phyloP scores from a whole-genome alignment of 2,797 vertebrate genomes.

The Rhinogobio ventralis region DNA sequence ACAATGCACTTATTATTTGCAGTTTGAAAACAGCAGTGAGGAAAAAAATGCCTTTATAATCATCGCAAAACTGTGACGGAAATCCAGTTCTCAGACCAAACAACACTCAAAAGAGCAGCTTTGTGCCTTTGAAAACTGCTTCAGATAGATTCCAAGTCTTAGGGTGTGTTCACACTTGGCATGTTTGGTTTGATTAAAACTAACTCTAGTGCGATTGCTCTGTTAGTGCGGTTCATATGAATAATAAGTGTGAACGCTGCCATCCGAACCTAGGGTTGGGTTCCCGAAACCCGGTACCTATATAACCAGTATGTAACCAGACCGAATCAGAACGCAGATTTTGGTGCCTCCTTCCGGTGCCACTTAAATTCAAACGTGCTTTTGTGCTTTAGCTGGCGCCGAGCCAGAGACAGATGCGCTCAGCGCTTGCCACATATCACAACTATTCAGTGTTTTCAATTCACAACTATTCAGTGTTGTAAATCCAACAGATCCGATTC shows the following conservation, averaged over 20 bases:
- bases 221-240: background rate
- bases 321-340: no score
- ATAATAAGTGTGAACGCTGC: background rate
- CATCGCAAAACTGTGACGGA: background rate
- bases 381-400: no score
- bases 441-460: no score
- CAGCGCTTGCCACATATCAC: no score
- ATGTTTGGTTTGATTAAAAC: background rate
- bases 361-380: no score
- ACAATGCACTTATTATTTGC: constrained; percentile 14
- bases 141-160: background rate
- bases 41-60: background rate
- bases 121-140: background rate
- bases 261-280: no score
- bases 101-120: background rate
- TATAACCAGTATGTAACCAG: no score
- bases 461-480: no score
- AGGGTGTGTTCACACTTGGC: background rate
- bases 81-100: background rate
- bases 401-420: no score
- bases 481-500: no score
- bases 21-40: background rate
- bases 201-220: background rate
- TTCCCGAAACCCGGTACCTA: no score
- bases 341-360: no score